Base-by-base conservation (phyloP, 2,113 vertebrate species). In the Zosterops japonicus region DNA sequence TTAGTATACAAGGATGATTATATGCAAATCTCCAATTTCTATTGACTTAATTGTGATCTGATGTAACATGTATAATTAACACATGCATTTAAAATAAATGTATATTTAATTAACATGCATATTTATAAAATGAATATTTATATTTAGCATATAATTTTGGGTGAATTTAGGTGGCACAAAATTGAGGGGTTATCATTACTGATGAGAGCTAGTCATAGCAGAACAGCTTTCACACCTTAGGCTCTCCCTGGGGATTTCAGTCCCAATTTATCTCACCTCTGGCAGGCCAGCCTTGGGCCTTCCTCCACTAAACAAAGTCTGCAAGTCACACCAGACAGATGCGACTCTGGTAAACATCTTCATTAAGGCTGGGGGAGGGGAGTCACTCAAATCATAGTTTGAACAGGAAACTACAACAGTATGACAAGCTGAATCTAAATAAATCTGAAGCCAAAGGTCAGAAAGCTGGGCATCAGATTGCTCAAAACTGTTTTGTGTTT, bases 91-190 rank as follows among this genome's bases (percentile, higher is more conserved):
- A 98, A 98, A 98, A 98, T 98, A 98, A 98, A 98, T 98, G 98
- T 98, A 98, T 98, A 97, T 98, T 98, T 98, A 98, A 98, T 98
- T 98, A 98, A 97, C 96, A 98, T 98, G 98, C 98, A 98, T 98
- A 98, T 98, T 98, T 98, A 98, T 98, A 97, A 98, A 98, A 98
- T 97, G 98, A 98, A 98, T 98, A 98, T 98, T 98, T 98, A 98
- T 97, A 98, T 98, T 97, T 98, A 97, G 96, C 94, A 95, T 97
- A 94, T 97, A 95, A 97, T 97, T 97, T 97, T 67, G 81, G 91
- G 92, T 71, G 95, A 97, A 97, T 97, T 97, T 97, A 91, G 96
- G 97, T 95, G 86, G 92, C 89, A 97, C 89, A 96, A 92, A 98
- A 97, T 95, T 93, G 90, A 96, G 91, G 87, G 75, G 94, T 97